phyloP scores from a whole-genome alignment of 1,140 invertebrate species.

The Aethina tumida region DNA sequence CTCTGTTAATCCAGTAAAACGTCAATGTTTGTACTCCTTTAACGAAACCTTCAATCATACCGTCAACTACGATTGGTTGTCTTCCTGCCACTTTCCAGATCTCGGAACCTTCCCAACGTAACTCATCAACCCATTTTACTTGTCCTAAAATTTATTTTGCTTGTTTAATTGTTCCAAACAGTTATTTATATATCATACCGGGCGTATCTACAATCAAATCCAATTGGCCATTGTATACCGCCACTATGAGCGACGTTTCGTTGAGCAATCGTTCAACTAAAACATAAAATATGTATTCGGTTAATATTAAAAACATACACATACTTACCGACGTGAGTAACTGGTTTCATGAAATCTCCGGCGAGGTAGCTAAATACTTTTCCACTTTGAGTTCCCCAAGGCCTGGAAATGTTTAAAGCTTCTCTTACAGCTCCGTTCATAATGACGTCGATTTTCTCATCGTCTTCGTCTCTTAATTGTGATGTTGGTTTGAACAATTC shows the following conservation, averaged over 20 bases:
- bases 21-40: slow-evolving; percentile 20
- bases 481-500: slow-evolving; percentile 3
- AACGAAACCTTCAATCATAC: slow-evolving; percentile 18
- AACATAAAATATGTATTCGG: too few relatives aligned
- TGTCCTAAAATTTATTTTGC: too few relatives aligned
- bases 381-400: slow-evolving; percentile 53
- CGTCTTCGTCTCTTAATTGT: slow-evolving; percentile 29
- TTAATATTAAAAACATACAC: too few relatives aligned
- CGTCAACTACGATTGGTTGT: slow-evolving; percentile 12
- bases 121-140: slow-evolving; percentile 57
- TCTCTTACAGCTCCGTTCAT: slow-evolving; percentile 64
- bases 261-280: slow-evolving; percentile 63
- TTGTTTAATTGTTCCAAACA: too few relatives aligned
- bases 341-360: slow-evolving; percentile 82
- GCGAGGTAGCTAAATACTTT: slow-evolving; percentile 51
- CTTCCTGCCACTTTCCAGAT: slow-evolving; percentile 14
- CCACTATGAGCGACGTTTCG: slow-evolving; percentile 53
- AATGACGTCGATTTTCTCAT: slow-evolving; percentile 39
- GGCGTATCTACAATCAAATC: slow-evolving; percentile 64
- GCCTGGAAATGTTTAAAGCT: slow-evolving; percentile 47
- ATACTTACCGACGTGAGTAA: slow-evolving; percentile 52
- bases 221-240: slow-evolving; percentile 58
- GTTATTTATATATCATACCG: too few relatives aligned
- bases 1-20: slow-evolving; percentile 23
- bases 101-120: slow-evolving; percentile 46